These are phyloP conservation scores for Zosterops japonicus DNA, from an alignment of 2,113 vertebrate species.

Conservation along the genomic window DNA sequence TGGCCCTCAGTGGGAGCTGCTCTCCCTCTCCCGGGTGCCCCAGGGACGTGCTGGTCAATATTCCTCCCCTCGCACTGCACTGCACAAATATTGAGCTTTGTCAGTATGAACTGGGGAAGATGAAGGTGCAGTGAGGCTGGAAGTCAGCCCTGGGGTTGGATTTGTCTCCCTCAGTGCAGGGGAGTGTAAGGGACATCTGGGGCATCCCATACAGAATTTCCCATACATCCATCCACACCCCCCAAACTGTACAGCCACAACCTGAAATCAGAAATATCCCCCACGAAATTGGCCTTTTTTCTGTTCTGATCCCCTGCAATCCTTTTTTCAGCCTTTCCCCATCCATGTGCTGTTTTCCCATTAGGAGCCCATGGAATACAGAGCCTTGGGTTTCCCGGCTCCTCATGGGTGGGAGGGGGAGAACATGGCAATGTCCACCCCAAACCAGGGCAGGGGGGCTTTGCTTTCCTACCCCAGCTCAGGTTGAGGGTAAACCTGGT, in stretches of 20 bases:
- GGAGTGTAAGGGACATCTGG: background rate
- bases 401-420: background rate
- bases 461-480: background rate
- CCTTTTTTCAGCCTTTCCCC: background rate
- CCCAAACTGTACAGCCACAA: rapidly evolving
- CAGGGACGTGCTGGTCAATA: background rate
- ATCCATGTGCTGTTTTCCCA: background rate
- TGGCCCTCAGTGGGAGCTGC: background rate
- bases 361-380: background rate
- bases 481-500: background rate
- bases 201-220: rapidly evolving
- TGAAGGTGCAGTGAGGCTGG: background rate
- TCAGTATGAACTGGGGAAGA: background rate
- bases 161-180: background rate
- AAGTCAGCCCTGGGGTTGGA: background rate
- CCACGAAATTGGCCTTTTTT: background rate
- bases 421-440: rapidly evolving
- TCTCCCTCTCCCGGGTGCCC: background rate
- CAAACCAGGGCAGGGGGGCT: too few species aligned
- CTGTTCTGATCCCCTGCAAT: background rate
- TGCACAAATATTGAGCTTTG: background rate
- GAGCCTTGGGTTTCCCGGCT: background rate
- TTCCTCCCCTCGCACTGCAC: background rate
- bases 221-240: background rate
- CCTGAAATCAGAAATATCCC: background rate